A percentile compares a stretch with the other conserved stretches of the same genome.
phyloP scores from a whole-genome alignment of 2,888 invertebrate species.

The Camponotus fellah region DNA sequence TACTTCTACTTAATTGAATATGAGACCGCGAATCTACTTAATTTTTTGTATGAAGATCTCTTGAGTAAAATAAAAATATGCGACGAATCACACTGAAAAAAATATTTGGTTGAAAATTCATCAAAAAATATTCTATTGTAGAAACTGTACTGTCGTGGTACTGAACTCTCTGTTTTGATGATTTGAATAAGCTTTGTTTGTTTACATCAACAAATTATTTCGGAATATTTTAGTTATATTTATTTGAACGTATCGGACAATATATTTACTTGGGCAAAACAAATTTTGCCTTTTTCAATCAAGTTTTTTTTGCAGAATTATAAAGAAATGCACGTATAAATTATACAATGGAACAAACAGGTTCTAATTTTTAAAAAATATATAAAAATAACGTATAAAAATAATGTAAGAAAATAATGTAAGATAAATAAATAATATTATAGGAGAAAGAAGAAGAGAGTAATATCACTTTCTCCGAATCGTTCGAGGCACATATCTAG shows the following conservation, averaged over 20 bases:
- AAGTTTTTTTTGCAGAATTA: too few relatives aligned
- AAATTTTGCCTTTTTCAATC: too few relatives aligned
- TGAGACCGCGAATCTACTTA: neutral
- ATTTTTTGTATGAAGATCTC: neutral
- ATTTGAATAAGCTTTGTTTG: too few relatives aligned
- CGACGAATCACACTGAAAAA: neutral
- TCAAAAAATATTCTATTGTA: too few relatives aligned
- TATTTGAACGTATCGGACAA: too few relatives aligned
- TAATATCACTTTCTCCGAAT: constrained; percentile 16
- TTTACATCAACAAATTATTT: too few relatives aligned
- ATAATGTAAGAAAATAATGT: neutral
- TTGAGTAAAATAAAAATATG: neutral
- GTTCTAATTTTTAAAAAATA: neutral
- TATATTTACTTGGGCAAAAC: too few relatives aligned
- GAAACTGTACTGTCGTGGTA: too few relatives aligned
- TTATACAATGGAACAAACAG: neutral
- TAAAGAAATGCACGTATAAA: neutral
- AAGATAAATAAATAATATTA: neutral
- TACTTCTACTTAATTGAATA: constrained; percentile 8
- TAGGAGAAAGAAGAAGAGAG: neutral
- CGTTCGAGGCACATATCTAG: neutral
- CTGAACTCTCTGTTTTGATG: too few relatives aligned
- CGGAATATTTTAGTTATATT: too few relatives aligned
- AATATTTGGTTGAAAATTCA: too few relatives aligned
- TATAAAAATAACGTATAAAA: neutral